A percentile compares a stretch with the other conserved stretches of the same genome.
phyloP scores from a whole-genome alignment of 2,113 vertebrate genomes.

The Nesoenas mayeri region DNA sequence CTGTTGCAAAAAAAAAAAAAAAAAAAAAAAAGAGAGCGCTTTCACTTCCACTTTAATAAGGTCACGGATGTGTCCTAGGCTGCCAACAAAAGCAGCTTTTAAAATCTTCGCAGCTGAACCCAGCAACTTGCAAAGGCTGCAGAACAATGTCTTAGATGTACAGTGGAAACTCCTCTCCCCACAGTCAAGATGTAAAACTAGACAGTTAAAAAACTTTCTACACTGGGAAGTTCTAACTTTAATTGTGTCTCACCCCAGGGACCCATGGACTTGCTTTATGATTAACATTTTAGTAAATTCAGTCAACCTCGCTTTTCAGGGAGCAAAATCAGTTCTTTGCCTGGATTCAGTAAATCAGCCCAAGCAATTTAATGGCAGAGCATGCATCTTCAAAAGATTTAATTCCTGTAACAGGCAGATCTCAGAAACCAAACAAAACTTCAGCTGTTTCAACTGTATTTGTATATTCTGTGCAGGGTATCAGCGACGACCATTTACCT shows the following conservation, averaged over 20 bases:
- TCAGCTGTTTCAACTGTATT: background rate
- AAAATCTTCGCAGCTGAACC: constrained; percentile 74
- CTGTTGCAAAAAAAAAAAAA: constrained; percentile 79
- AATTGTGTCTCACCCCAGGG: constrained; percentile 25
- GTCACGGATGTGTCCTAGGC: constrained; percentile 72
- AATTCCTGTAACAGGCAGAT: background rate
- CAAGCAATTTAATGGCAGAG: background rate
- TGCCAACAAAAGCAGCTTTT: constrained; percentile 79
- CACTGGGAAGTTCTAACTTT: constrained; percentile 51
- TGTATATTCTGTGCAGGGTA: background rate
- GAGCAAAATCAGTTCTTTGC: constrained; percentile 19
- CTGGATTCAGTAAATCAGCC: constrained; percentile 25
- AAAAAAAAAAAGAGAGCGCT: constrained; percentile 19
- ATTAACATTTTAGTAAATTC: constrained; percentile 46
- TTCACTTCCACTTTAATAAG: constrained; percentile 76
- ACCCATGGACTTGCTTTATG: constrained; percentile 2
- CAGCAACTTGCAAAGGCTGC: constrained; percentile 63
- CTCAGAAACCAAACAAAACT: background rate
- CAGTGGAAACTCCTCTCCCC: constrained; percentile 49
- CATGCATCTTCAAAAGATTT: background rate
- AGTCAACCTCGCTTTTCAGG: constrained; percentile 33
- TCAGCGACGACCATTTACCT: background rate
- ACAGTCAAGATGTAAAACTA: constrained; percentile 57
- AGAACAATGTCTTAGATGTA: constrained; percentile 63
- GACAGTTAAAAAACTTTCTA: constrained; percentile 39